Evolutionary conservation across 2,797 vertebrate genomes (phyloP).

Genomic region (Acestrorhynchus altus): DNA sequence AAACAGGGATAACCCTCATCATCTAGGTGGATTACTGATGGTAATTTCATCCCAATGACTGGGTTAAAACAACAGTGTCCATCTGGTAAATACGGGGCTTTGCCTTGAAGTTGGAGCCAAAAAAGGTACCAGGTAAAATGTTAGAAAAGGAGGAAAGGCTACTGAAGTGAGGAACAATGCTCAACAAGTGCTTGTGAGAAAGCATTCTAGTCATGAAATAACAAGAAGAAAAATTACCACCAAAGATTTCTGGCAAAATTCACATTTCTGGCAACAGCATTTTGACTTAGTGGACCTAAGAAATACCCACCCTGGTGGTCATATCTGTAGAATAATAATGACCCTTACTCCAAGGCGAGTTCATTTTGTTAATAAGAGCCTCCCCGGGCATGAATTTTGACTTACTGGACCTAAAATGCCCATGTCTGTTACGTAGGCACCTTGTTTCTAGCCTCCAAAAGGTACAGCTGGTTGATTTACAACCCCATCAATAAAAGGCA

Average conservation of each 20-base stretch:
- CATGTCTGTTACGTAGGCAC: too few relatives aligned
- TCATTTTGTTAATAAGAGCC: too few relatives aligned
- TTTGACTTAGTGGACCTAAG: too few relatives aligned
- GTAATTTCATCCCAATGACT: constrained; percentile 71
- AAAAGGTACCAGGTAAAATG: constrained; percentile 57
- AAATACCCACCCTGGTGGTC: too few relatives aligned
- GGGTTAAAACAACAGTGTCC: constrained; percentile 75
- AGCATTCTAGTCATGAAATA: too few relatives aligned
- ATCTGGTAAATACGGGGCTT: constrained; percentile 68
- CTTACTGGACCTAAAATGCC: too few relatives aligned
- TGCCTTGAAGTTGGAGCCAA: constrained; percentile 68
- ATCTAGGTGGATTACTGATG: constrained; percentile 55
- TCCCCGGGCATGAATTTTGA: too few relatives aligned
- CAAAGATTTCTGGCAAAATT: neutral
- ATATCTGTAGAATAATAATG: too few relatives aligned
- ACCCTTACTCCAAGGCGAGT: too few relatives aligned
- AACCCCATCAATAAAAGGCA: neutral
- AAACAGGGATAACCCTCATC: constrained; percentile 56
- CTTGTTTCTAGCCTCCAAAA: too few relatives aligned
- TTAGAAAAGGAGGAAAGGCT: constrained; percentile 7
- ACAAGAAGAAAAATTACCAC: neutral
- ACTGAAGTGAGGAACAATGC: neutral
- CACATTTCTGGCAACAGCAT: too few relatives aligned
- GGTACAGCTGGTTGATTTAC: neutral
- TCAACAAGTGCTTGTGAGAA: neutral